Evolutionary conservation across 1,140 invertebrate species (phyloP).

Genomic region (Drosophila ogumai): DNA sequence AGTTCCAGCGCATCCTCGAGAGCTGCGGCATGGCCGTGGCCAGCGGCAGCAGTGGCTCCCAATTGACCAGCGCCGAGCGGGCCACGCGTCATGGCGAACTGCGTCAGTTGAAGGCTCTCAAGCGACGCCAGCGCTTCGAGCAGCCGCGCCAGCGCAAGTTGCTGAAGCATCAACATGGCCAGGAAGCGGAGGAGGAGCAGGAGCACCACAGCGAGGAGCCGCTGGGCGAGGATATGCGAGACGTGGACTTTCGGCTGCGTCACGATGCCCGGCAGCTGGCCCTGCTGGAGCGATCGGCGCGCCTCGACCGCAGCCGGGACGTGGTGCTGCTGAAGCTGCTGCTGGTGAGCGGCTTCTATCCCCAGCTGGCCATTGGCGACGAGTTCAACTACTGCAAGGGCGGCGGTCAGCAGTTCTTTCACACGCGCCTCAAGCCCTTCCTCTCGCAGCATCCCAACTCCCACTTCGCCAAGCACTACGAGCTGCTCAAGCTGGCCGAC

Average conservation of each 20-base stretch:
- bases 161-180: constrained; percentile 86
- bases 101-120: constrained; percentile 92
- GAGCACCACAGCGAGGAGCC: constrained; percentile 87
- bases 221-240: constrained; percentile 91
- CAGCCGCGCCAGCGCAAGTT: constrained; percentile 90
- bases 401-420: constrained; percentile 95
- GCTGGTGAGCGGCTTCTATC: constrained; percentile 95
- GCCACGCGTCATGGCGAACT: constrained; percentile 93
- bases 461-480: constrained; percentile 93
- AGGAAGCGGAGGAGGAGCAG: constrained; percentile 82
- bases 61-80: constrained; percentile 91
- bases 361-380: constrained; percentile 96
- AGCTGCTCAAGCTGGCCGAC: constrained; percentile 92
- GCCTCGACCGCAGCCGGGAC: constrained; percentile 92
- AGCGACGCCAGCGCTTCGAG: constrained; percentile 88
- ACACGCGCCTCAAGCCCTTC: constrained; percentile 96
- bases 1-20: constrained; percentile 94
- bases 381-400: constrained; percentile 96
- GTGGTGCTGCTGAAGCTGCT: constrained; percentile 96
- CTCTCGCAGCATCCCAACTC: constrained; percentile 96
- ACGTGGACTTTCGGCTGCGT: constrained; percentile 95
- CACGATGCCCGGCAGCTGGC: constrained; percentile 90
- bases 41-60: not conserved
- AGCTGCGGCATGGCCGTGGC: constrained; percentile 88
- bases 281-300: constrained; percentile 77